Percentiles rank a stretch among this genome's conserved stretches.
Conservation (phyloP, 2,797 vertebrate species). For the Decapterus maruadsi region DNA sequence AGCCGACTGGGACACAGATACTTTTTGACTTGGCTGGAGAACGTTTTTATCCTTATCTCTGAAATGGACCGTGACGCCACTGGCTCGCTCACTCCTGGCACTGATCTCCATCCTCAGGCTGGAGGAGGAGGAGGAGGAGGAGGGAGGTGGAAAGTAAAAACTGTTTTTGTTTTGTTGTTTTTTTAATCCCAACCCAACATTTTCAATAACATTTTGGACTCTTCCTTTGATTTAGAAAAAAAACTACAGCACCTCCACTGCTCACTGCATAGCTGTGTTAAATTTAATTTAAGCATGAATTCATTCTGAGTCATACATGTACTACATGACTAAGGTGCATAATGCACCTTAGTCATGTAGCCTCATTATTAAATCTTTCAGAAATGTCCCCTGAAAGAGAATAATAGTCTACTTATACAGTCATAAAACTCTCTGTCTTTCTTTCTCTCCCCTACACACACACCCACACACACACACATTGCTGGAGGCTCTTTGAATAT, state of each 20-base stretch:
- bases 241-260: no score
- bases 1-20: slow-evolving; percentile 15
- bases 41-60: slow-evolving; percentile 30
- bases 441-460: background rate
- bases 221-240: background rate
- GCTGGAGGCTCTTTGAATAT: slow-evolving; percentile 36
- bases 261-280: background rate
- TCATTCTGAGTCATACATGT: background rate
- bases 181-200: background rate
- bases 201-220: background rate
- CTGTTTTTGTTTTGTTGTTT: background rate
- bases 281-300: background rate
- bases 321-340: slow-evolving; percentile 1
- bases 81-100: background rate
- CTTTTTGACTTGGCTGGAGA: slow-evolving; percentile 31
- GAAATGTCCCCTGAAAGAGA: slow-evolving; percentile 10
- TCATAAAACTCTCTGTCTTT: no score
- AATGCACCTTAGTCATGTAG: slow-evolving; percentile 28
- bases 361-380: slow-evolving; percentile 28
- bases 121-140: background rate
- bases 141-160: background rate
- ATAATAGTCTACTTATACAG: slow-evolving; percentile 2
- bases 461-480: background rate
- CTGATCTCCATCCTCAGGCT: slow-evolving; percentile 4
- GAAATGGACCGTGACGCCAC: slow-evolving; percentile 31